Evolutionary conservation across 2,888 invertebrate species (phyloP).

Genomic region (Clivina fossor): DNA sequence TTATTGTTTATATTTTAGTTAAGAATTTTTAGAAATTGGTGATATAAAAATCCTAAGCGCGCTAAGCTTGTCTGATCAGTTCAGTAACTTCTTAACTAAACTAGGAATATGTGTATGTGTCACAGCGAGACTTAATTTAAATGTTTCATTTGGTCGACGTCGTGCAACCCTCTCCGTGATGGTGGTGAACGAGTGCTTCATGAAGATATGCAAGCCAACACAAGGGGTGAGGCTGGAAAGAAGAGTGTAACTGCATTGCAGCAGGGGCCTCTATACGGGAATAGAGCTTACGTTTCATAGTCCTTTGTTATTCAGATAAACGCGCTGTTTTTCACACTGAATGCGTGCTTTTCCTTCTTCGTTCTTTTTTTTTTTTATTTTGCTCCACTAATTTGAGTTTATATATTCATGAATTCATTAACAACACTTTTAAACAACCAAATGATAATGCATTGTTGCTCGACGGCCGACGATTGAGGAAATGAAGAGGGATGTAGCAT

Average conservation of each 20-base stretch:
- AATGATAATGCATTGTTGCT: conserved; percentile 24
- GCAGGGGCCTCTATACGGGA: conserved; percentile 16
- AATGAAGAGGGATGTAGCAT: too few species aligned
- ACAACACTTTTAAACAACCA: conserved; percentile 20
- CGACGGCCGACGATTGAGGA: too few species aligned
- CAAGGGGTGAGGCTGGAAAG: background rate
- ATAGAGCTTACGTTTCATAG: too few species aligned
- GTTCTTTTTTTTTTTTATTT: too few species aligned
- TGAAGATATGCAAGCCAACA: background rate
- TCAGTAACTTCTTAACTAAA: too few species aligned
- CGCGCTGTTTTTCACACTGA: conserved; percentile 27
- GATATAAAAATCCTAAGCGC: too few species aligned
- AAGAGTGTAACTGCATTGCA: conserved; percentile 18
- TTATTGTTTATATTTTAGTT: too few species aligned
- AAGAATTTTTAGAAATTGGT: too few species aligned
- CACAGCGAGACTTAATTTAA: conserved; percentile 40
- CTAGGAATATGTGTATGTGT: too few species aligned
- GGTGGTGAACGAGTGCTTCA: background rate
- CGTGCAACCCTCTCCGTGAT: conserved; percentile 29
- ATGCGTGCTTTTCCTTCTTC: conserved; percentile 21
- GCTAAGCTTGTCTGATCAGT: too few species aligned
- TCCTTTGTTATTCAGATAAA: conserved; percentile 31
- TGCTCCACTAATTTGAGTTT: conserved; percentile 22
- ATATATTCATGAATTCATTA: conserved; percentile 31
- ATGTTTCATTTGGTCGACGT: conserved; percentile 39